Conservation (phyloP, 2,888 invertebrate species). For the Carabus problematicus region DNA sequence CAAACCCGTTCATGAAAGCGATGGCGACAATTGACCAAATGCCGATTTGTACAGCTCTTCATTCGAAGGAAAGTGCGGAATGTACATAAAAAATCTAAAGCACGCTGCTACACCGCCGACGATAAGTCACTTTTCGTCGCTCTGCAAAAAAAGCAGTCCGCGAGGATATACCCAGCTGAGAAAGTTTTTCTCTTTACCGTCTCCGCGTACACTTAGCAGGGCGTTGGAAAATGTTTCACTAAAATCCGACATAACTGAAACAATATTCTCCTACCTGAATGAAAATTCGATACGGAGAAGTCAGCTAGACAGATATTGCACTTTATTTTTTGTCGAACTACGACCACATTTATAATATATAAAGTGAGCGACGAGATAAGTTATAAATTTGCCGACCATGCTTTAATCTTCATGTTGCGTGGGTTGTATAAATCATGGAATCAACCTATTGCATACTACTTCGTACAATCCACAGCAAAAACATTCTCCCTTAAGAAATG, state of each 20-base stretch:
- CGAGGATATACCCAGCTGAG: neutral
- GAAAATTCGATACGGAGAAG: neutral
- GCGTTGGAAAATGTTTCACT: neutral
- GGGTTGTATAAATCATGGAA: slow-evolving; percentile 23
- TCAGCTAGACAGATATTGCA: too few relatives aligned
- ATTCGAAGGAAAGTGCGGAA: neutral
- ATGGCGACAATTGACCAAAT: slow-evolving; percentile 3
- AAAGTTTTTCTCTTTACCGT: slow-evolving; percentile 4
- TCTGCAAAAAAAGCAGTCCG: neutral
- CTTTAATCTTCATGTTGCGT: slow-evolving; percentile 31
- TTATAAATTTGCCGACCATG: slow-evolving; percentile 13
- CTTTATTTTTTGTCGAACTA: slow-evolving; percentile 12
- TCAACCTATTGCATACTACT: slow-evolving; percentile 24
- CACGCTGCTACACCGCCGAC: neutral
- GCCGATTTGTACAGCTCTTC: neutral
- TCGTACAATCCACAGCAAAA: too few relatives aligned
- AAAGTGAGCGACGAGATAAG: neutral
- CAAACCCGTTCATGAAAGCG: neutral
- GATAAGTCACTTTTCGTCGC: slow-evolving; percentile 11
- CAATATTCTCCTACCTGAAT: neutral
- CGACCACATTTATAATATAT: neutral
- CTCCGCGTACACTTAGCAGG: neutral
- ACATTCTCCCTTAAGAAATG: too few relatives aligned
- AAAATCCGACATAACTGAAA: neutral
- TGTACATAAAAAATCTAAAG: neutral